A percentile compares a stretch with the other conserved stretches of the same genome.
Conservation (phyloP, 2,113 vertebrate species). For the Eudyptes chrysolophus region DNA sequence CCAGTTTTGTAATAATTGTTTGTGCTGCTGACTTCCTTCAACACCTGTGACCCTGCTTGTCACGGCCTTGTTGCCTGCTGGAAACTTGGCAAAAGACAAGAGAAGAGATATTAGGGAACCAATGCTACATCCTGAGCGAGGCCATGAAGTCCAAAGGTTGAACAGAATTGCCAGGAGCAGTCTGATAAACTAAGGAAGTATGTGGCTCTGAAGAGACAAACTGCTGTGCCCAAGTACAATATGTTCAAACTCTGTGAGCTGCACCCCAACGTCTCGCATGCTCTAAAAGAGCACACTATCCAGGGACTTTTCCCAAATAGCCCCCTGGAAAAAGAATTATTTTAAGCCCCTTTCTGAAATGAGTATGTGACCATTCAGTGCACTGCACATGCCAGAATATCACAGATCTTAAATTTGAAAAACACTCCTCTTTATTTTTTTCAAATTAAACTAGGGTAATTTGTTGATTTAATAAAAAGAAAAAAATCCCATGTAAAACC, state of each 20-base stretch:
- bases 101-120: conserved; percentile 55
- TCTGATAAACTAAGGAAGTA: conserved; percentile 41
- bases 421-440: background rate
- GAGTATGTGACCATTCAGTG: background rate
- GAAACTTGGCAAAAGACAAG: conserved; percentile 59
- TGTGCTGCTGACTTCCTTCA: conserved; percentile 30
- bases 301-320: background rate
- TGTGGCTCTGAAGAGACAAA: conserved; percentile 18
- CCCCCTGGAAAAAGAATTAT: background rate
- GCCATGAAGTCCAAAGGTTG: conserved; percentile 62
- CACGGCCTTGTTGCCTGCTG: conserved; percentile 4
- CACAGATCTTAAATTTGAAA: background rate
- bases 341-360: background rate
- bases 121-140: conserved; percentile 50
- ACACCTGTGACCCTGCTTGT: conserved; percentile 52
- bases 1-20: background rate
- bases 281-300: background rate
- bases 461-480: conserved; percentile 19
- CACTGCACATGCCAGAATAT: background rate
- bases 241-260: background rate
- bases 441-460: background rate
- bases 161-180: conserved; percentile 55
- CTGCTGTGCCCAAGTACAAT: background rate
- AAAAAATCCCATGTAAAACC: background rate
- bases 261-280: background rate